phyloP scores from a whole-genome alignment of 2,797 vertebrate genomes.

The Aphelocoma californica region DNA sequence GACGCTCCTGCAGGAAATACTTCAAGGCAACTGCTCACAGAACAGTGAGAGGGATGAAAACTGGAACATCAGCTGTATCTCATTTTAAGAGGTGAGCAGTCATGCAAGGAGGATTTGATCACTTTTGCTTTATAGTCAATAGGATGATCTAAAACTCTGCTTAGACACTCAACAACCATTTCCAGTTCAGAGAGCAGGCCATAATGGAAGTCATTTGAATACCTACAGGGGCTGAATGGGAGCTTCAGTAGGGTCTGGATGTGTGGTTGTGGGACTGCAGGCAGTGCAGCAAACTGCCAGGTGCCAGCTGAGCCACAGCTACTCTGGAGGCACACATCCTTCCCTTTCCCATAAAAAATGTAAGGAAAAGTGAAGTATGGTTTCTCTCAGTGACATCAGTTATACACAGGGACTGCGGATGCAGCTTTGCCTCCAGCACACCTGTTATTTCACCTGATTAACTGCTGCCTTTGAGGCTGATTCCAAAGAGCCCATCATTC shows the following conservation, averaged over 20 bases:
- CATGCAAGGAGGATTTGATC: neutral
- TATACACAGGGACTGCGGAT: neutral
- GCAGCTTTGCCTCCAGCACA: neutral
- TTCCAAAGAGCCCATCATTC: neutral
- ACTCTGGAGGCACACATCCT: neutral
- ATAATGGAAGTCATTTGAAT: neutral
- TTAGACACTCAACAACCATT: neutral
- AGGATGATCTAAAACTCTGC: neutral
- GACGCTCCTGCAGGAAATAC: neutral
- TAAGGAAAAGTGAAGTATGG: neutral
- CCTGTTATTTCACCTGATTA: neutral
- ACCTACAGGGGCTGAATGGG: neutral
- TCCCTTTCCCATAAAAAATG: neutral
- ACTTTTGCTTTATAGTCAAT: neutral
- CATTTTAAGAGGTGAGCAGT: neutral
- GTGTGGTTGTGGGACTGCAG: fast-evolving
- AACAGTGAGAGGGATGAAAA: neutral
- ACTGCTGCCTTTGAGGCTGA: neutral
- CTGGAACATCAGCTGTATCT: neutral
- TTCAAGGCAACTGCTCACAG: neutral
- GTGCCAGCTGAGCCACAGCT: neutral
- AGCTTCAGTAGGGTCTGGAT: neutral
- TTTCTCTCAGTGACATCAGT: neutral
- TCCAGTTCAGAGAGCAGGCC: neutral
- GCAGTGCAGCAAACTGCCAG: neutral